Evolutionary conservation across 2,888 invertebrate species (phyloP).

Genomic region (Drosophila percnosoma): DNA sequence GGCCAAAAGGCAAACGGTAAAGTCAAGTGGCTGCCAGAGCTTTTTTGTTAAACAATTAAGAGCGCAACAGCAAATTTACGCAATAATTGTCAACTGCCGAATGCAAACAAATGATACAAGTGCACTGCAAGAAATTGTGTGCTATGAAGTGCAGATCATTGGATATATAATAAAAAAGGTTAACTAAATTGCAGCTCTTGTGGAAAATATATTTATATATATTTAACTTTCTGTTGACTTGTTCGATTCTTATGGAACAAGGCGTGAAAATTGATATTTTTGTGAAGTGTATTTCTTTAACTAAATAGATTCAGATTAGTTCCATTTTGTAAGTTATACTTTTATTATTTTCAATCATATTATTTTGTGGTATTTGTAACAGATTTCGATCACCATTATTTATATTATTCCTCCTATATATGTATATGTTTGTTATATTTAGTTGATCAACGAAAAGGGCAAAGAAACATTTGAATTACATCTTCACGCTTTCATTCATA

Average conservation of each 20-base stretch:
- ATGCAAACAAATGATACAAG: conserved; percentile 35
- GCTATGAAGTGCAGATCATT: not conserved
- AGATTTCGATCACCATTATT: not conserved
- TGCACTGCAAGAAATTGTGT: conserved; percentile 29
- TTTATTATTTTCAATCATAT: not conserved
- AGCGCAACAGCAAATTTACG: conserved; percentile 56
- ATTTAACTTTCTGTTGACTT: not conserved
- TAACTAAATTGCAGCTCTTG: not conserved
- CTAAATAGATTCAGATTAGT: not conserved
- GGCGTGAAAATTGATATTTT: not conserved
- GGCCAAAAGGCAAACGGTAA: conserved; percentile 38
- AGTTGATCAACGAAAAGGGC: not conserved
- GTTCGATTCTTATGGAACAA: not conserved
- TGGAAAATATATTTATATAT: not conserved
- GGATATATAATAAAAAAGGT: not conserved
- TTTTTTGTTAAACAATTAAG: conserved; percentile 45
- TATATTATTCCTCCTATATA: too few relatives aligned
- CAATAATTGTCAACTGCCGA: conserved; percentile 64
- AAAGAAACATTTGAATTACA: not conserved
- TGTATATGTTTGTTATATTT: not conserved
- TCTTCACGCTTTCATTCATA: not conserved
- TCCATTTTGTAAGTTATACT: not conserved
- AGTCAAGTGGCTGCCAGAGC: conserved; percentile 36
- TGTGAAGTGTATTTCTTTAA: not conserved
- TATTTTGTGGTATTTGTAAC: not conserved